Evolutionary conservation across 2,888 invertebrate species (phyloP), one percentile per base, ranked within the genome.

Genomic region (Cheiracanthium punctorium): DNA sequence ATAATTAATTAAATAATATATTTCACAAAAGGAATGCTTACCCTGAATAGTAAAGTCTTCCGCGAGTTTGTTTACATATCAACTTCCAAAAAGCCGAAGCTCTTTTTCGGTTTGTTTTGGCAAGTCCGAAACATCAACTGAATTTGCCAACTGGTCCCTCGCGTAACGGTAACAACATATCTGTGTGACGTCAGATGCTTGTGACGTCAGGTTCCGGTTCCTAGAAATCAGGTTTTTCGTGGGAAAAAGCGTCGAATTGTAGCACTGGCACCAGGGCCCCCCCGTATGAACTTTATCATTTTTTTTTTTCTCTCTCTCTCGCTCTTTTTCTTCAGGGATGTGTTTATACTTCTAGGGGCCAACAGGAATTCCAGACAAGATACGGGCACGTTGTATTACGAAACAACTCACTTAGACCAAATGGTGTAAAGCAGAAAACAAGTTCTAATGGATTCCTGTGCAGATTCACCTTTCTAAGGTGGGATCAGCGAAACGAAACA

Each of bases 121-220:
- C 24, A 5, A 58, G 4, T 24, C 58, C 24, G 20, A 24, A 58
- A 58, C 58, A 5, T 58, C 58, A 24, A 58, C 20, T 58, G 24
- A 58, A 17, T 58, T 58, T 24, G 58, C 58, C 58, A 58, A 58
- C 24, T 24, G 12, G 20, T 58, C 58, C 29, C 80, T 64, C 80
- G 32, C 32, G 73, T 81, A 74, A 81, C 81, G 81, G 81, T 74
- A 81, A 81, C 81, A 81, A 81, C 74, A 81, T 67, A 48, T 72
- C 43, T 65, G 2, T 69, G 69, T 81, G 81, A 81, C 74, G 81
- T 81, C 74, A 74, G 29, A 20, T 0, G n/a, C n/a, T 17, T 52
- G 76, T 76, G 82, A 82, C 75, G 82, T 76, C 29, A 32, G 29
- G 29, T 82, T 82, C 82, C 82, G 82, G 82, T 82, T 76, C 37